Evolutionary conservation across 2,888 invertebrate genomes (phyloP).

Genomic region (Muschampia plurimacula): DNA sequence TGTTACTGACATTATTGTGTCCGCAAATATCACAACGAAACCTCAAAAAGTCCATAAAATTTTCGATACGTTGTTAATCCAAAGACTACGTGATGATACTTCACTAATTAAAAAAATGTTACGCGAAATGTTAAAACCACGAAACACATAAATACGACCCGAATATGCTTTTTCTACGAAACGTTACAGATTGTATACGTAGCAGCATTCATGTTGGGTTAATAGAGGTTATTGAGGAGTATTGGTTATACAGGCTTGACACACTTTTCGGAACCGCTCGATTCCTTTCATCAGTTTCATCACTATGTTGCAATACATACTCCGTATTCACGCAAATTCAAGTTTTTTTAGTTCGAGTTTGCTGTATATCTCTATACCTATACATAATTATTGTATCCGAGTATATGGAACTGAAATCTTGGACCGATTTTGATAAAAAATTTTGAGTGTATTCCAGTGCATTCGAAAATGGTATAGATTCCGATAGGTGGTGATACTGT

Average conservation of each 20-base stretch:
- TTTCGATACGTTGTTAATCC: background rate
- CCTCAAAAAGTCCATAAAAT: too few species aligned
- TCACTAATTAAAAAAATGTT: background rate
- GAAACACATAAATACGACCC: background rate
- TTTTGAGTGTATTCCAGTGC: too few species aligned
- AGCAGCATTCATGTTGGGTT: constrained; percentile 12
- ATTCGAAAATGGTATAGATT: too few species aligned
- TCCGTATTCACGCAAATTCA: background rate
- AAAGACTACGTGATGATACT: background rate
- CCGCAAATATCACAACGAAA: too few species aligned
- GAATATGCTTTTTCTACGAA: background rate
- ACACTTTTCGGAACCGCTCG: constrained; percentile 1
- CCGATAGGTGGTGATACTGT: too few species aligned
- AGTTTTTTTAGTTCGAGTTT: background rate
- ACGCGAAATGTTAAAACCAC: background rate
- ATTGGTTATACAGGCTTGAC: constrained; percentile 18
- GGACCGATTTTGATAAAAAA: too few species aligned
- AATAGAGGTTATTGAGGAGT: constrained; percentile 27
- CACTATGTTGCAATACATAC: background rate
- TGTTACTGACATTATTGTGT: background rate
- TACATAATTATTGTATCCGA: too few species aligned
- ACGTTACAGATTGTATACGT: constrained; percentile 4
- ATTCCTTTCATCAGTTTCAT: constrained; percentile 5
- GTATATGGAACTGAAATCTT: too few species aligned
- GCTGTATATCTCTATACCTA: too few species aligned